Base-by-base conservation (phyloP, 2,888 invertebrate species). In the Timandra comae region DNA sequence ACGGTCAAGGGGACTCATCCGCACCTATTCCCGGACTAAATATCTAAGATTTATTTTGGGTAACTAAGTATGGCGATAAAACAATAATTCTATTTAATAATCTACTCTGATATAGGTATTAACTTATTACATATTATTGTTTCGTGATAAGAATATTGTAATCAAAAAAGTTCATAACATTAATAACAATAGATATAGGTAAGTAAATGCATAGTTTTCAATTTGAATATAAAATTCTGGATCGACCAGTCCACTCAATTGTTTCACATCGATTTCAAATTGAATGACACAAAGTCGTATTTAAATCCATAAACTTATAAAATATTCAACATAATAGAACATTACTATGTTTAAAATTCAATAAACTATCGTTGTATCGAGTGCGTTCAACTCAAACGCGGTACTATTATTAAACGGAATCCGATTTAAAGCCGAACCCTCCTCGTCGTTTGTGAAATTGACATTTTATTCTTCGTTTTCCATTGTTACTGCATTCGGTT, bases 401-500 rank as follows among this genome's bases (percentile, higher is more conserved):
- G 64, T 75, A 79, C 84, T 82, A 84, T 84, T 82, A 84, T 84
- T 84, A 81, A 80, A 81, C 76, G 77, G 82, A 79, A 80, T 82
- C 84, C 84, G 84, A 84, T 84, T 81, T 81, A 79, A 76, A 82
- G 70, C 76, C 77, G 78, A 82, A 76, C 82, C 81, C 82, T 81
- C 84, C 77, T 79, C 71, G 81, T 72, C 81, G 82, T 81, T 84
- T 82, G 81, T 79, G 81, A 82, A 81, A 84, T 82, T 84, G 84
- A 80, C 84, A 84, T 84, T 84, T 36, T 82, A 84, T 84, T 82
- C 82, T 84, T 84, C 82, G 81, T 82, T 81, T 82, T 84, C 80
- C 84, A 84, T 84, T 84, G 84, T 82, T 79, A 71, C 70, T 74
- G 74, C 77, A 78, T 70, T 76, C 72, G 72, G 71, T 74, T 73